These are phyloP conservation scores for Syrphus vitripennis DNA, from an alignment of 2,888 invertebrate genomes.

Conservation along the genomic window DNA sequence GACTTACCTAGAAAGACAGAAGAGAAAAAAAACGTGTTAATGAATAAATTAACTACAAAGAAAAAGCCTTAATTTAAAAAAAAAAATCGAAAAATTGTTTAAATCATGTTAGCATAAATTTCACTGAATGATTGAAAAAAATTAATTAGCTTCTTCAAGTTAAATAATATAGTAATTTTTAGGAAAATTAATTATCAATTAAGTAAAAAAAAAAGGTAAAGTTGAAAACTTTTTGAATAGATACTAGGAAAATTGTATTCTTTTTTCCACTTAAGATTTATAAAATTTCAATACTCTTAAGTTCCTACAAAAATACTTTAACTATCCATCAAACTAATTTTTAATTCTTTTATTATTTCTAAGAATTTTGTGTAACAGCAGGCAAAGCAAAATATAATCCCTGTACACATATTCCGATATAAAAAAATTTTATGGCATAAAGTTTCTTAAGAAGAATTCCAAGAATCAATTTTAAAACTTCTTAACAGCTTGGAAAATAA, in stretches of 20 bases:
- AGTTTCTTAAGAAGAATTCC: background rate
- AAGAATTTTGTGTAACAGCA: background rate
- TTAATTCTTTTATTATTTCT: background rate
- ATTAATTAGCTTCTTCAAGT: too few species aligned
- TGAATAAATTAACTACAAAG: background rate
- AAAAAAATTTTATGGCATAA: background rate
- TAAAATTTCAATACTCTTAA: too few species aligned
- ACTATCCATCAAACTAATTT: background rate
- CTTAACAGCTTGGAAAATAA: background rate
- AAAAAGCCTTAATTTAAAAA: background rate
- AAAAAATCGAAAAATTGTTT: too few species aligned
- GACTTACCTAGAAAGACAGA: conserved; percentile 56
- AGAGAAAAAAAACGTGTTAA: background rate
- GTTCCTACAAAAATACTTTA: too few species aligned
- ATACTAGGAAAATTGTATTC: too few species aligned
- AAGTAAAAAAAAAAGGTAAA: too few species aligned
- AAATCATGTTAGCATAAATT: too few species aligned
- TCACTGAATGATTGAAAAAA: background rate
- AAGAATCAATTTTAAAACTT: conserved; percentile 3
- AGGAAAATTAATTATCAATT: too few species aligned
- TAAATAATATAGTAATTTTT: too few species aligned
- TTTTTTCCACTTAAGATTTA: too few species aligned
- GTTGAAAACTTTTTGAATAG: too few species aligned
- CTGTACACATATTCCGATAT: background rate
- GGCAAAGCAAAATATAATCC: background rate